Conservation (phyloP, 2,113 vertebrate genomes). For the Toxostoma redivivum region DNA sequence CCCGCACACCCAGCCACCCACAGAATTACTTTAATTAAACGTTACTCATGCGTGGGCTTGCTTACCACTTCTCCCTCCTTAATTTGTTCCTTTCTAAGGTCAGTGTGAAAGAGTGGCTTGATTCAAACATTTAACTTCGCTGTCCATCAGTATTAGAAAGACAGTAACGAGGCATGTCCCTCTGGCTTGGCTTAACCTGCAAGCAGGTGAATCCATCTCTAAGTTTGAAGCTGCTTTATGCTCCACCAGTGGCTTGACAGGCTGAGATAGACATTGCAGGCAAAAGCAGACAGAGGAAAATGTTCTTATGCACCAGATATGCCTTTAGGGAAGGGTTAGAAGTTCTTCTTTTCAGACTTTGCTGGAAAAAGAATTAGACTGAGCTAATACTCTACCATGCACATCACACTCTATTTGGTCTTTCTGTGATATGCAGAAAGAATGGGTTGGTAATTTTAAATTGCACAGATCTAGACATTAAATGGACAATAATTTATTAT, state of each 20-base stretch:
- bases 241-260: background rate
- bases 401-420: fast-evolving
- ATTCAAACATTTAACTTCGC: background rate
- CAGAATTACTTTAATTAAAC: conserved; percentile 22
- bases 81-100: background rate
- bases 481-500: background rate
- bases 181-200: background rate
- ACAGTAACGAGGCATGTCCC: background rate
- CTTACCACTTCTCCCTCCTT: background rate
- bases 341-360: background rate
- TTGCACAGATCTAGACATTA: background rate
- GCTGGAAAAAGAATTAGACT: background rate
- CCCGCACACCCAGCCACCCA: background rate
- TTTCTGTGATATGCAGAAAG: background rate
- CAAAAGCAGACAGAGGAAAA: background rate
- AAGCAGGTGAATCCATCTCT: background rate
- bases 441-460: background rate
- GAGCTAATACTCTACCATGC: fast-evolving
- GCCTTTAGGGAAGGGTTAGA: background rate
- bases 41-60: background rate
- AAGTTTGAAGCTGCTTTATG: background rate
- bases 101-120: background rate
- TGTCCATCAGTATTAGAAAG: background rate
- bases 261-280: background rate
- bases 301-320: background rate